These are phyloP conservation scores for Lophius americanus DNA, from an alignment of 2,797 vertebrate species.

Conservation along the genomic window DNA sequence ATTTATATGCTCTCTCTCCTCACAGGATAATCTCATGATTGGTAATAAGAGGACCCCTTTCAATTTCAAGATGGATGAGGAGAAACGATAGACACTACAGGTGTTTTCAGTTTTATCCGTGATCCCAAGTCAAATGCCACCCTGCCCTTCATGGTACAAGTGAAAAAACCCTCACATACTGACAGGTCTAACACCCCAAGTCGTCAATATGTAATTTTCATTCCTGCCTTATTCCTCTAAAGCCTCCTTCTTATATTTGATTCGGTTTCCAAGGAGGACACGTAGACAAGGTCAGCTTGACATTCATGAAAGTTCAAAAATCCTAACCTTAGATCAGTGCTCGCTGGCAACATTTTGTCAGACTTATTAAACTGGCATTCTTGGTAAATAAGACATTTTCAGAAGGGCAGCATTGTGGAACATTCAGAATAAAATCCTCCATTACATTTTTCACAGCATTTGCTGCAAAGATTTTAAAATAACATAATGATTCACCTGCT, in stretches of 20 bases:
- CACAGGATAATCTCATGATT: slow-evolving; percentile 58
- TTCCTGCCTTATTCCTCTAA: slow-evolving; percentile 33
- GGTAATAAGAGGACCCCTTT: slow-evolving; percentile 39
- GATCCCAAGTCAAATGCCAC: slow-evolving; percentile 47
- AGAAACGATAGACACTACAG: slow-evolving; percentile 35
- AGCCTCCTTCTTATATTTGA: not conserved
- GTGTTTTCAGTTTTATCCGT: slow-evolving; percentile 47
- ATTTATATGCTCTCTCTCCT: slow-evolving; percentile 4
- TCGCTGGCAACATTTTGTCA: not conserved
- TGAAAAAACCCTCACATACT: slow-evolving; percentile 8
- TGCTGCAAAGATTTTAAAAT: not conserved
- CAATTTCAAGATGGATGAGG: slow-evolving; percentile 57
- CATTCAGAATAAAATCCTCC: not conserved
- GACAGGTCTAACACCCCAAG: slow-evolving; percentile 12
- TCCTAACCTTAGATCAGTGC: not conserved
- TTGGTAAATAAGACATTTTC: not conserved
- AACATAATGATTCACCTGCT: too few relatives aligned
- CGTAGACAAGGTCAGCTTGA: slow-evolving; percentile 7
- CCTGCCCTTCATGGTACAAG: slow-evolving; percentile 26
- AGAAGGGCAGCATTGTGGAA: not conserved
- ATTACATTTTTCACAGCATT: slow-evolving; percentile 5
- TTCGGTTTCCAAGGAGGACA: slow-evolving; percentile 7
- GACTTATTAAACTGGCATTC: not conserved
- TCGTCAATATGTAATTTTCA: slow-evolving; percentile 16
- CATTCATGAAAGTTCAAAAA: not conserved